Evolutionary conservation across 2,888 invertebrate genomes (phyloP).

Genomic region (Dolichomitus sp.): DNA sequence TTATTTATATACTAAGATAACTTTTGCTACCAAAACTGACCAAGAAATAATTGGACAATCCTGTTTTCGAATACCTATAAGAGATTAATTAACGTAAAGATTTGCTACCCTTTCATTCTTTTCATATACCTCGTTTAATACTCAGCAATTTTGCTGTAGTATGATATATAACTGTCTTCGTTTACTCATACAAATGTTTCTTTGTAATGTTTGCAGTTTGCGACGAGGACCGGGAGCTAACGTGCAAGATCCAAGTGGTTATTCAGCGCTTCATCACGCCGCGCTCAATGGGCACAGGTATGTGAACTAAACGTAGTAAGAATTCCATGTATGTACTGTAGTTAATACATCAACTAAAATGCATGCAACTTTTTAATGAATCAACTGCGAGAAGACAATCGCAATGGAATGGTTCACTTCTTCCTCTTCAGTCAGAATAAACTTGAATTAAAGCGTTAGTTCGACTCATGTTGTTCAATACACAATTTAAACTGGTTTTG

Average conservation of each 20-base stretch:
- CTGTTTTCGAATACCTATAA: no score
- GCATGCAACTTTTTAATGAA: constrained; percentile 13
- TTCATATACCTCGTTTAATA: no score
- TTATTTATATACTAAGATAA: no score
- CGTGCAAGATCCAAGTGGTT: constrained; percentile 97
- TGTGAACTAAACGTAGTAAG: constrained; percentile 79
- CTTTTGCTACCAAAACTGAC: no score
- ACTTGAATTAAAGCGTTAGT: not conserved
- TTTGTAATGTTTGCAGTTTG: constrained; percentile 88
- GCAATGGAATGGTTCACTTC: not conserved
- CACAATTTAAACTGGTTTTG: not conserved
- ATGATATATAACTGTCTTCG: not conserved
- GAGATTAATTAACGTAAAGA: no score
- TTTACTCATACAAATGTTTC: constrained; percentile 19
- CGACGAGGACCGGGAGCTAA: constrained; percentile 96
- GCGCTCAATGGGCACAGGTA: constrained; percentile 97
- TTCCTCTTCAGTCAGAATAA: not conserved
- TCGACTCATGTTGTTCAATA: not conserved
- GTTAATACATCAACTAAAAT: not conserved
- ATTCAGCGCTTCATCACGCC: constrained; percentile 97
- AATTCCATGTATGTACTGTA: no score
- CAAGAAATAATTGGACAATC: no score
- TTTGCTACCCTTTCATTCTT: no score
- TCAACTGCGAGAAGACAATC: constrained; percentile 20
- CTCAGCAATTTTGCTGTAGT: not conserved